Base-by-base conservation (phyloP, 1,140 invertebrate genomes). In the Leucophenga varia region DNA sequence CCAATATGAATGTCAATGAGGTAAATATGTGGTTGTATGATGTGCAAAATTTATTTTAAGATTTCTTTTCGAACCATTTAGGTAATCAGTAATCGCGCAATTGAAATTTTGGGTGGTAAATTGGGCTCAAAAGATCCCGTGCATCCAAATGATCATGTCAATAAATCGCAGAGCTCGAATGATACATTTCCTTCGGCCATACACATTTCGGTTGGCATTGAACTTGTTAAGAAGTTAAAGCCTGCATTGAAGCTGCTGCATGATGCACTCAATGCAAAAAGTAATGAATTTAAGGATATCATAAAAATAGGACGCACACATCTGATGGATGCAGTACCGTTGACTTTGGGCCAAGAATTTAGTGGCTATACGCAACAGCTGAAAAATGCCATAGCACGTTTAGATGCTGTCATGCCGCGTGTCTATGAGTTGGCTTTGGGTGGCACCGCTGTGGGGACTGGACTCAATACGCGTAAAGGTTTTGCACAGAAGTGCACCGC, bases 1-100 rank as follows among this genome's bases (percentile, higher is more conserved):
- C 88, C 5, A 98, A 99, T 74, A 99, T 99, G 96, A 99, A 99
- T 76, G 90, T 92, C 1, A 99, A 99, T 77, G 97, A 99, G 83
- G 89, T 90, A 56, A 48, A 54, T 21, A 6, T 25, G 5, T 10
- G 22, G 22, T 6, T 25, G 10, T 25, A 25, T 25, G 10, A 25
- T 25, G 5, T 25, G 10, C 10, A 10, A 25, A 45, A 18, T 19
- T 21, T 31, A 30, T 32, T 21, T 19, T 12, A 14, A n/a, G 54
- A n/a, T n/a, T n/a, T n/a, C n/a, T n/a, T n/a, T 9, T 18, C 10
- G 5, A 22, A 2, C 2, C 22, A 3, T 52, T 40, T 50, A 85
- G 83, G 88, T 91, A 1, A 90, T 93, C 32, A 82, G 89, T 19
- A 99, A 99, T 78, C 80, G 95, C 38, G 95, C 96, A 1, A 99